A percentile compares a stretch with the other conserved stretches of the same genome.
Conservation (phyloP, 2,888 invertebrate genomes). For the Callimorpha dominula region DNA sequence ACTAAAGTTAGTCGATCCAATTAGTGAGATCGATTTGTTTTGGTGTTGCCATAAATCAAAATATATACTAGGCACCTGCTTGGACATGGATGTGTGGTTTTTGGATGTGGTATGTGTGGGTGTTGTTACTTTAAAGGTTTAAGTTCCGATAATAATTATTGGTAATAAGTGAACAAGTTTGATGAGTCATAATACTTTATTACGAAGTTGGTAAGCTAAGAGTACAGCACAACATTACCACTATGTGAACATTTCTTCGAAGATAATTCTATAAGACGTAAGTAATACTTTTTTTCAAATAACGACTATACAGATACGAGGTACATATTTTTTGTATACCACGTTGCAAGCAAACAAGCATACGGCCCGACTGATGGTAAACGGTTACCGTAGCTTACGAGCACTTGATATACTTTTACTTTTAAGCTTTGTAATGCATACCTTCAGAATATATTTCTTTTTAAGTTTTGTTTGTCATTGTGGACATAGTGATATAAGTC, state of each 20-base stretch:
- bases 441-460: too few relatives aligned
- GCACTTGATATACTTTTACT: too few relatives aligned
- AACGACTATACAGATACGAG: too few relatives aligned
- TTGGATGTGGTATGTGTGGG: conserved; percentile 56
- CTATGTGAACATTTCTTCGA: neutral
- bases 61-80: conserved; percentile 66
- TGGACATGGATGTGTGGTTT: conserved; percentile 46
- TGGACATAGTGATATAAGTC: too few relatives aligned
- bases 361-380: too few relatives aligned
- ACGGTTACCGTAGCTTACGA: too few relatives aligned
- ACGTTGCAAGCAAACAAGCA: too few relatives aligned
- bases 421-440: too few relatives aligned
- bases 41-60: conserved; percentile 79
- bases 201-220: neutral
- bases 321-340: too few relatives aligned
- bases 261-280: neutral
- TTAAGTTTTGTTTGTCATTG: too few relatives aligned
- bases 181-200: conserved; percentile 8
- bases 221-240: neutral
- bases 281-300: neutral
- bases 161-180: conserved; percentile 4
- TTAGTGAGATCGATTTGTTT: conserved; percentile 77
- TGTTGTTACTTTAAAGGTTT: conserved; percentile 15
- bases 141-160: neutral
- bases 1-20: conserved; percentile 66